A percentile compares a stretch with the other conserved stretches of the same genome.
phyloP scores from a whole-genome alignment of 2,888 invertebrate species.

The Apamea sordens region DNA sequence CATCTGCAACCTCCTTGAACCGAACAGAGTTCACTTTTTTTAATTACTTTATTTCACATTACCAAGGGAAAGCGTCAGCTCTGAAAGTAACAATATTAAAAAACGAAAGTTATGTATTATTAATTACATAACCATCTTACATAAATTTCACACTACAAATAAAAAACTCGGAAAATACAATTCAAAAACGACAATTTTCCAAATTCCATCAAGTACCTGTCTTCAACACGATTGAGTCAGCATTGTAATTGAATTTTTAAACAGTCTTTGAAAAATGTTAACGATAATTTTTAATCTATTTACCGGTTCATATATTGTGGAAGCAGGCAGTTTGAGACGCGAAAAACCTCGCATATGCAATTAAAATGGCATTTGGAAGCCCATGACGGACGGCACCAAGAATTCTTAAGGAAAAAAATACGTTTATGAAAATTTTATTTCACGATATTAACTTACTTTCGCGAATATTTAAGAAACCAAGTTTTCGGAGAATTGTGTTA shows the following conservation, averaged over 20 bases:
- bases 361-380: conserved; percentile 50
- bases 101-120: neutral
- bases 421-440: conserved; percentile 39
- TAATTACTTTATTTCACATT: neutral
- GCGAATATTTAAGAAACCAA: conserved; percentile 1
- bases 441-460: conserved; percentile 26
- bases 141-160: neutral
- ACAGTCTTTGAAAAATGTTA: conserved; percentile 29
- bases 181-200: conserved; percentile 27
- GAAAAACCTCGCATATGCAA: conserved; percentile 38
- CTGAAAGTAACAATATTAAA: neutral
- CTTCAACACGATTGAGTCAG: conserved; percentile 24
- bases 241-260: conserved; percentile 13
- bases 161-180: conserved; percentile 6
- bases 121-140: neutral
- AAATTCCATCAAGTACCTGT: neutral
- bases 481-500: conserved; percentile 4
- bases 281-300: conserved; percentile 60
- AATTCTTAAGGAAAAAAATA: conserved; percentile 42
- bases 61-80: neutral
- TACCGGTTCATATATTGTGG: conserved; percentile 24
- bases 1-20: neutral
- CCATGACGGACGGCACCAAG: conserved; percentile 11
- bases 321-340: conserved; percentile 13
- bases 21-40: neutral